These are phyloP conservation scores for Sitta europaea DNA, from an alignment of 2,113 vertebrate species.

Conservation along the genomic window DNA sequence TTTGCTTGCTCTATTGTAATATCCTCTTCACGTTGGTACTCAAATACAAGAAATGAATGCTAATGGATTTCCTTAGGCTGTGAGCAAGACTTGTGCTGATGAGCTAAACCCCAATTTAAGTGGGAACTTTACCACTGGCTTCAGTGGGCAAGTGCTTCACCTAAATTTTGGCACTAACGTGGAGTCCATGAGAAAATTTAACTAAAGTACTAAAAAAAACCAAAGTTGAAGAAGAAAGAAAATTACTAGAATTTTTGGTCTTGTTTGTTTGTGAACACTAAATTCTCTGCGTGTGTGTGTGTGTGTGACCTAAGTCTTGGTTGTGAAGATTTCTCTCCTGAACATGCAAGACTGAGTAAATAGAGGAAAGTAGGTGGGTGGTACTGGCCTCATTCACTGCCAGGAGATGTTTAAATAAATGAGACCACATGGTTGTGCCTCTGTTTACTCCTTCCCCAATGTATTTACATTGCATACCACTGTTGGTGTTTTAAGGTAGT, in stretches of 20 bases:
- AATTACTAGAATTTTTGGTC: background rate
- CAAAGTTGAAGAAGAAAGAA: background rate
- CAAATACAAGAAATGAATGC: background rate
- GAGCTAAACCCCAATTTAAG: background rate
- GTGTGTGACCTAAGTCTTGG: background rate
- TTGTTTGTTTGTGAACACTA: background rate
- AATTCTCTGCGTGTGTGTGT: rapidly evolving
- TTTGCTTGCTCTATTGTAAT: background rate
- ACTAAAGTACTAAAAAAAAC: background rate
- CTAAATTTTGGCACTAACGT: background rate
- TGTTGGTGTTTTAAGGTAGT: background rate
- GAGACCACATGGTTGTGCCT: background rate
- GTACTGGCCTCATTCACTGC: background rate
- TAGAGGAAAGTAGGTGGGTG: background rate
- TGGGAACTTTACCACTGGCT: background rate
- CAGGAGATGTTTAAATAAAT: background rate
- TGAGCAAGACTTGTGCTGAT: background rate
- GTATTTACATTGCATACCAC: background rate
- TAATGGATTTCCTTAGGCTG: background rate
- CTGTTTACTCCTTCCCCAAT: background rate
- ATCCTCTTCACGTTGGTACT: background rate
- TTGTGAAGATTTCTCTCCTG: background rate
- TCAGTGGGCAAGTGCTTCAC: background rate
- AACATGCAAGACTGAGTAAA: background rate
- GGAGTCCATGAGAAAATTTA: background rate